Base-by-base conservation (phyloP, 30 jellyfish, hydroid and myxozoan species). In the Aurelia aurita complex sp. Pacific region DNA sequence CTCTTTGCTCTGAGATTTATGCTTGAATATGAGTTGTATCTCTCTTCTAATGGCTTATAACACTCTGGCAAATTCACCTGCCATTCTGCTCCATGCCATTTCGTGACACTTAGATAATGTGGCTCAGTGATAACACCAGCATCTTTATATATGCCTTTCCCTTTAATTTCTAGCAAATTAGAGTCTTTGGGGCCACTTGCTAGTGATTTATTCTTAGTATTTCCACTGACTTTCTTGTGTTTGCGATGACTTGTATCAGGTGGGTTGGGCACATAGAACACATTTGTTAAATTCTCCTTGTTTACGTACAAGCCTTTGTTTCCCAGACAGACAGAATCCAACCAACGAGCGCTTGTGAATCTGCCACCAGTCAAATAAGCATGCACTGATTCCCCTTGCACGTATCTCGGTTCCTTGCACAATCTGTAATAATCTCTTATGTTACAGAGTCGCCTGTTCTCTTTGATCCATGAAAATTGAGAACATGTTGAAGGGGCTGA, bases 51-150 rank as follows among this genome's bases (percentile, higher is more conserved):
- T 36, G 87, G 81, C 14, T 69, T 81, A 36, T 86, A 76, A 67
- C 67, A 18, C 15, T 76, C 81, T 29, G 95, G 95, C 4, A 67
- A 18, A 14, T 86, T 29, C 19, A 52, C 42, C 64, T 86, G 95
- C 95, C 95, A 86, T 11, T 51, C 76, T 13, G 95, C 95, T 13
- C 95, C 95, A 86, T 86, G 95, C 95, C 95, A 86, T 34, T 57
- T 76, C 13, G 75, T 52, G 34, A 86, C 29, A 57, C 89, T 65
- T 13, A 86, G 66, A 65, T 43, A 79, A 36, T 76, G 34, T 14
- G 68, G 67, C 83, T 76, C 95, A n/a, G 95, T 86, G 43, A 74
- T 76, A 1, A 54, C 80, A 76, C 85, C 75, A 33, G 55, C 59
- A 64, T 84, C 77, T 38, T 73, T 74, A 67, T 35, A 23, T 46